These are phyloP conservation scores for Brachypalpus laphriformis DNA, from an alignment of 2,888 invertebrate species.

Conservation along the genomic window DNA sequence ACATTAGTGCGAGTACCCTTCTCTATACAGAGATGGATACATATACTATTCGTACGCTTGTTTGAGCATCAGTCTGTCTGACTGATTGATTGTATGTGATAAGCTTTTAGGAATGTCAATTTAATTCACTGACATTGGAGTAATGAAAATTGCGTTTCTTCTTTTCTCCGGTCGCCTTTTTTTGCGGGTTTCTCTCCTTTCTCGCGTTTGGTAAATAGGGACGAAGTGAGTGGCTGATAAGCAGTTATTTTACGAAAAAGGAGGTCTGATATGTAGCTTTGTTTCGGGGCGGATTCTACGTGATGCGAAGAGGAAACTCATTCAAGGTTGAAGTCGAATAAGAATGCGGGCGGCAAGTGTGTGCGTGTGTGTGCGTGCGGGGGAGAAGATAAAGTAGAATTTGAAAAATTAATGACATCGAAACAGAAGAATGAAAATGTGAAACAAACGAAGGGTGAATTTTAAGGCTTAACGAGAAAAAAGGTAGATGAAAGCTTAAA, in stretches of 20 bases:
- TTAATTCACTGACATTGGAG: slow-evolving; percentile 74
- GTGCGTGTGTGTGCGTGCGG: neutral
- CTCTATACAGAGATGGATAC: neutral
- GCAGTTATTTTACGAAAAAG: slow-evolving; percentile 42
- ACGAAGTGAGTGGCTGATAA: slow-evolving; percentile 61
- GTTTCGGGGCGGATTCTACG: slow-evolving; percentile 38
- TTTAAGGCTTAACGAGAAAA: slow-evolving; percentile 31
- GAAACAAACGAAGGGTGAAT: slow-evolving; percentile 58
- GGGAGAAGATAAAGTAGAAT: slow-evolving; percentile 44
- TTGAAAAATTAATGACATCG: slow-evolving; percentile 63
- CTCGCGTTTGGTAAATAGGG: slow-evolving; percentile 44
- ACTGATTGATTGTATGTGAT: slow-evolving; percentile 74
- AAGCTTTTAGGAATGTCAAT: slow-evolving; percentile 74
- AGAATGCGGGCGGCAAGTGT: neutral
- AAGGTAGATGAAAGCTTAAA: slow-evolving; percentile 41
- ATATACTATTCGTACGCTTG: slow-evolving; percentile 28
- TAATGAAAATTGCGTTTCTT: slow-evolving; percentile 71
- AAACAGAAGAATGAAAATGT: slow-evolving; percentile 31
- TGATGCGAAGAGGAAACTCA: slow-evolving; percentile 48
- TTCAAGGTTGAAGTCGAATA: slow-evolving; percentile 48
- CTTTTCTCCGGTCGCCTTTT: neutral
- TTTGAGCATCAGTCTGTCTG: slow-evolving; percentile 66
- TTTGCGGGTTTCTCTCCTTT: slow-evolving; percentile 4
- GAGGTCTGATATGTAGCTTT: slow-evolving; percentile 43
- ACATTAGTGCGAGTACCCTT: slow-evolving; percentile 46